phyloP scores from a whole-genome alignment of 1,140 invertebrate species.

The Latrodectus geometricus region DNA sequence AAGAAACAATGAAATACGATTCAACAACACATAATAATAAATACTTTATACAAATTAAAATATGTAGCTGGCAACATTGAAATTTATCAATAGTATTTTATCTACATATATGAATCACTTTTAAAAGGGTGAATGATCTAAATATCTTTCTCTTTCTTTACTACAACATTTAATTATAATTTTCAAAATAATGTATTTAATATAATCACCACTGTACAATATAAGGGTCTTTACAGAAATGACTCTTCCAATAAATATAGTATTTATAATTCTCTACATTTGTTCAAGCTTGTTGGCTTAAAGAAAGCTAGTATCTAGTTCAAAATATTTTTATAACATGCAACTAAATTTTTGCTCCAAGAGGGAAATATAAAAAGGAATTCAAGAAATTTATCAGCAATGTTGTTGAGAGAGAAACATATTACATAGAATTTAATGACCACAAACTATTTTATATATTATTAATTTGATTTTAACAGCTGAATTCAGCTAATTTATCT shows the following conservation, averaged over 20 bases:
- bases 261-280: conserved; percentile 45
- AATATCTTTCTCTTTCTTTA: conserved; percentile 7
- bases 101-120: conserved; percentile 42
- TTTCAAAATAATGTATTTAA: conserved; percentile 38
- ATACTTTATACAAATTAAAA: conserved; percentile 63
- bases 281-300: conserved; percentile 48
- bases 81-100: conserved; percentile 54
- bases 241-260: conserved; percentile 57
- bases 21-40: conserved; percentile 54
- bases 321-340: conserved; percentile 58
- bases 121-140: conserved; percentile 44
- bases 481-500: conserved; percentile 49
- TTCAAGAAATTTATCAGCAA: conserved; percentile 44
- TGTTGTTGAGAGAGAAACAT: conserved; percentile 29
- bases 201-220: conserved; percentile 14
- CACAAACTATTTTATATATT: conserved; percentile 56
- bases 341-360: conserved; percentile 43
- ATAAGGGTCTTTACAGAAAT: conserved; percentile 41
- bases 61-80: conserved; percentile 58
- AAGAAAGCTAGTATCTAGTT: conserved; percentile 32
- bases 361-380: conserved; percentile 45
- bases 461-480: conserved; percentile 51
- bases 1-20: background rate
- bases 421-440: conserved; percentile 36
- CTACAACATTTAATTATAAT: conserved; percentile 48